A percentile compares a stretch with the other conserved stretches of the same genome.
Evolutionary conservation across 2,888 invertebrate species (phyloP).

Genomic region (Spisula subtruncata): DNA sequence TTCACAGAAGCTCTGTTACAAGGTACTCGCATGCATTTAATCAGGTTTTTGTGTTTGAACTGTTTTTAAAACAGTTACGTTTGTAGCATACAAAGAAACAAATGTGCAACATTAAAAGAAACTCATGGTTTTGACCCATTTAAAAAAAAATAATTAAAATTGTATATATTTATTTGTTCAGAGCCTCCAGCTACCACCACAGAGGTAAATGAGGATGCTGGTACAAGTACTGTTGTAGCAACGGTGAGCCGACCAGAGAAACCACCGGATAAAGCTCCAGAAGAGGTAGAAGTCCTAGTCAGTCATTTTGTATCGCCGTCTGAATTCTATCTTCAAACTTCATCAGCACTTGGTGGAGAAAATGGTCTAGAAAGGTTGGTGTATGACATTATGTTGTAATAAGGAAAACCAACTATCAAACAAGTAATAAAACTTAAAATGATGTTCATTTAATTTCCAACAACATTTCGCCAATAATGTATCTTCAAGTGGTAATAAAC

Average conservation of each 20-base stretch:
- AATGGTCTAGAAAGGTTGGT: conserved; percentile 17
- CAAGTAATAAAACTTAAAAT: too few relatives aligned
- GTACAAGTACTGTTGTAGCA: background rate
- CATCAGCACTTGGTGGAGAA: background rate
- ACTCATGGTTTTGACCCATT: background rate
- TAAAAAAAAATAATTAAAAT: background rate
- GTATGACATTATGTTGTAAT: too few relatives aligned
- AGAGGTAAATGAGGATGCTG: background rate
- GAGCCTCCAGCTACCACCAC: background rate
- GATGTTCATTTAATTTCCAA: too few relatives aligned
- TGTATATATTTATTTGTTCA: background rate
- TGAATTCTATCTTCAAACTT: conserved; percentile 89
- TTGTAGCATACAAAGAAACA: too few relatives aligned
- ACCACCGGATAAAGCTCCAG: background rate
- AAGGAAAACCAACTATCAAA: too few relatives aligned
- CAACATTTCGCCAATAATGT: too few relatives aligned
- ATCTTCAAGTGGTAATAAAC: too few relatives aligned
- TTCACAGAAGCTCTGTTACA: too few relatives aligned
- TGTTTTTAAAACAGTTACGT: too few relatives aligned
- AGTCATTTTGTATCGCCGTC: conserved; percentile 82
- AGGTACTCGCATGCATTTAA: too few relatives aligned
- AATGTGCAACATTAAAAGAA: too few relatives aligned
- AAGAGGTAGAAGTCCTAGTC: conserved; percentile 77
- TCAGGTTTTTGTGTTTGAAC: too few relatives aligned
- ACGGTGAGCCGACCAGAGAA: background rate